These are phyloP conservation scores for Casuarius casuarius DNA, from an alignment of 2,113 vertebrate genomes.

Conservation along the genomic window DNA sequence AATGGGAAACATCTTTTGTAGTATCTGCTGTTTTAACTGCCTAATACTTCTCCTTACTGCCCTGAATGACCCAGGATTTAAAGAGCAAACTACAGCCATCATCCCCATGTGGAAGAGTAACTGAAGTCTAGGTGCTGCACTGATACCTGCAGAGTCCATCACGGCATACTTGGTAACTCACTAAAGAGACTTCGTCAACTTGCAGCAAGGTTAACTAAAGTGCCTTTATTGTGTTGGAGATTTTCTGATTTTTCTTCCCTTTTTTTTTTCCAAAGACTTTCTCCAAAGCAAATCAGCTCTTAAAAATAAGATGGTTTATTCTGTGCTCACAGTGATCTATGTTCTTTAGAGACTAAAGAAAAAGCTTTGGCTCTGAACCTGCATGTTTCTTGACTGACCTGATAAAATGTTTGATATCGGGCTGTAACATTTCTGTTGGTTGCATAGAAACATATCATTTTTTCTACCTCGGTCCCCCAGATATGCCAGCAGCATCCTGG, in stretches of 20 bases:
- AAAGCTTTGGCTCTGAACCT: neutral
- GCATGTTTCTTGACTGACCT: neutral
- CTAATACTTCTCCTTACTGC: neutral
- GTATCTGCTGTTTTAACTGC: neutral
- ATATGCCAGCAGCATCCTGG: neutral
- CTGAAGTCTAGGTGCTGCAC: neutral
- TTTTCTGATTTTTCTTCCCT: neutral
- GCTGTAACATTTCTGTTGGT: neutral
- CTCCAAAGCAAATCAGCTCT: neutral
- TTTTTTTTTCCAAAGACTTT: neutral
- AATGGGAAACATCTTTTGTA: neutral
- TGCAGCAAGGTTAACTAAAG: neutral
- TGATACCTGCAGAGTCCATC: neutral
- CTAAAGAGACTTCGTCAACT: neutral
- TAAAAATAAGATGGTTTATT: neutral
- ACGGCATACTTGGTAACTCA: neutral
- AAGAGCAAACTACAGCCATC: neutral
- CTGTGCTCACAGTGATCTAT: neutral
- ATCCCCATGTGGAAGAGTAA: neutral
- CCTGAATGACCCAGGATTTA: neutral
- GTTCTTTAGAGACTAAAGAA: neutral
- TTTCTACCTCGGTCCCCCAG: neutral
- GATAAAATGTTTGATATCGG: neutral
- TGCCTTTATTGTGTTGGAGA: neutral
- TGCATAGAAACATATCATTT: neutral